Base-by-base conservation (phyloP, 2,113 vertebrate genomes). In the Willisornis vidua region DNA sequence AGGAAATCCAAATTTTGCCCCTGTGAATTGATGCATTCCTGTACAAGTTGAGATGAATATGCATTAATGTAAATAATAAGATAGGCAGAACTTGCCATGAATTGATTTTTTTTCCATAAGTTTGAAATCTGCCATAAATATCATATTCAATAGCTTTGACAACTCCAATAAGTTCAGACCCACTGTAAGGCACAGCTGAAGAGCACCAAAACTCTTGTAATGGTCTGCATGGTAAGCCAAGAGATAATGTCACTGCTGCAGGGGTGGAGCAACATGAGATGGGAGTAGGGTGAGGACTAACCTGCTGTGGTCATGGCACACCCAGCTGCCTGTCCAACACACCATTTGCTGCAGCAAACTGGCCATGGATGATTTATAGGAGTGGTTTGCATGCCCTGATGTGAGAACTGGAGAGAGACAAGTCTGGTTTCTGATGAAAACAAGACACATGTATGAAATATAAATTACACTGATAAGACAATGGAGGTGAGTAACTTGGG, bases 41-140 rank as follows among this genome's bases (percentile, higher is more conserved):
- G n/a, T 93, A 33, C 33, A 74, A 94, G 29, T 41, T 84, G 87
- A 89, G 65, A 89, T 84, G 68, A 91, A 84, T 89, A 77, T 89
- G 59, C 59, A 73, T 89, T 73, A 84, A n/a, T 68, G 65, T 95
- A 87, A 91, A 74, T 68, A 95, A 67, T 82, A 65, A 83, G 43
- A 84, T 85, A 58, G 92, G 87, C n/a, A 90, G 82, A 66, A 70
- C 68, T 97, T 82, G 67, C 41, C 45, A 58, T 76, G 59, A 96
- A 81, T 94, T 95, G 35, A 23, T 65, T 33, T 24, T 93, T 96
- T 77, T 54, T 83, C 20, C 49, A 35, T 65, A 46, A 67, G 20
- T 67, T 83, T 80, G 71, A 86, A 90, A 48, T 45, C 77, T 82
- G 72, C 75, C 66, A 80, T 92, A 85, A 96, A 96, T 41, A 54